A percentile compares a stretch with the other conserved stretches of the same genome.
Conservation (phyloP, 2,113 vertebrate genomes). For the Laticauda laticaudata region DNA sequence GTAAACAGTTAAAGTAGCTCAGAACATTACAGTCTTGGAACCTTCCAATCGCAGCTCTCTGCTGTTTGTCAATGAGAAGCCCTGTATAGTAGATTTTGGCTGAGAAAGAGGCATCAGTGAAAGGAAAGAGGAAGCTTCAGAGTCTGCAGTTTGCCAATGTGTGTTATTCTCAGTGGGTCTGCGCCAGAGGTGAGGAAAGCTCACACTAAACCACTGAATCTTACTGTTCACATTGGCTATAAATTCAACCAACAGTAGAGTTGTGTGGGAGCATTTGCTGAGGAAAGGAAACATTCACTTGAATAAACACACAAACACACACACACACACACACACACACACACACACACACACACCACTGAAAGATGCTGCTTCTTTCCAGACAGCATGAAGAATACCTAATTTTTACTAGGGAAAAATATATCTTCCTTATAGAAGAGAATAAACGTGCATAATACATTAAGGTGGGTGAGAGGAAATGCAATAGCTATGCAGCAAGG, state of each 20-base stretch:
- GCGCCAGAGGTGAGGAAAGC: slow-evolving; percentile 26
- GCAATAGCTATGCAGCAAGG: not conserved
- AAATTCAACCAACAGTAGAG: not conserved
- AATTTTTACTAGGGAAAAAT: slow-evolving; percentile 16
- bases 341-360: not conserved
- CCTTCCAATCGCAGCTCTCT: not conserved
- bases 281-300: not conserved
- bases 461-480: not conserved
- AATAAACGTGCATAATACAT: not conserved
- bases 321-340: not conserved
- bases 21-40: rapidly evolving
- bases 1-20: not conserved
- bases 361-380: slow-evolving; percentile 39
- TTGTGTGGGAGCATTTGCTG: not conserved
- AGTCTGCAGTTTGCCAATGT: not conserved
- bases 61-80: slow-evolving; percentile 35
- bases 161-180: slow-evolving; percentile 29
- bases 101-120: slow-evolving; percentile 19
- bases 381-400: slow-evolving; percentile 12
- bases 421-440: slow-evolving; percentile 15
- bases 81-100: not conserved
- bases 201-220: slow-evolving; percentile 34
- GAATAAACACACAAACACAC: not conserved
- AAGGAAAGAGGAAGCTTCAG: not conserved
- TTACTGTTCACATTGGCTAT: slow-evolving; percentile 14